Conservation (phyloP, 92 coral and sea anemone species). For the Micromussa lordhowensis region DNA sequence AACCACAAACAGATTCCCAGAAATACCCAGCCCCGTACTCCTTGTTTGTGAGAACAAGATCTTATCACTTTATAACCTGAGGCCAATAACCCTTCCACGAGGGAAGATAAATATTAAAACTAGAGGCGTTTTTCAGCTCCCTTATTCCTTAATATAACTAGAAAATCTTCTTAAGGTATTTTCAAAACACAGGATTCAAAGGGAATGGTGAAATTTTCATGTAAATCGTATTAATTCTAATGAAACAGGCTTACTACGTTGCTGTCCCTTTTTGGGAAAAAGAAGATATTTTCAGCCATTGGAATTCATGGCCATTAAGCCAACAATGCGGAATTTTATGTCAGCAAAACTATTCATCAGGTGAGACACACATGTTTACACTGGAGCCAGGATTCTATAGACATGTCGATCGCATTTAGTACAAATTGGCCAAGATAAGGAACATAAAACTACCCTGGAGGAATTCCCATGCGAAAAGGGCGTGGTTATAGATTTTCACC, state of each 20-base stretch:
- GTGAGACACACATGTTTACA: slow-evolving; percentile 1
- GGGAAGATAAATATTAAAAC: not conserved
- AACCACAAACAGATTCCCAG: not conserved
- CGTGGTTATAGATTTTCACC: slow-evolving; percentile 24
- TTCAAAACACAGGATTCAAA: not conserved
- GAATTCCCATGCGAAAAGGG: slow-evolving; percentile 33
- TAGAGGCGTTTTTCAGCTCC: not conserved
- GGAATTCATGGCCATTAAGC: slow-evolving; percentile 23
- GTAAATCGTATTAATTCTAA: not conserved
- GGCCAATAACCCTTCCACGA: not conserved
- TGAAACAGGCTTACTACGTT: not conserved
- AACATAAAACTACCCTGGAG: not conserved
- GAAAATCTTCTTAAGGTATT: not conserved
- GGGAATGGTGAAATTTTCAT: not conserved
- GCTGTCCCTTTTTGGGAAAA: not conserved
- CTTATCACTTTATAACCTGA: slow-evolving; percentile 21
- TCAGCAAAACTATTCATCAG: not conserved
- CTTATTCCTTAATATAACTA: not conserved
- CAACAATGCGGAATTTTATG: slow-evolving; percentile 1
- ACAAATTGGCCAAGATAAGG: slow-evolving; percentile 48
- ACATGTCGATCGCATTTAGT: slow-evolving; percentile 21
- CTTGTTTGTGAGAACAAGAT: slow-evolving; percentile 43
- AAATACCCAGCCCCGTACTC: not conserved
- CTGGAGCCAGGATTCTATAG: slow-evolving; percentile 53
- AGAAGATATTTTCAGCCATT: not conserved